phyloP scores from a whole-genome alignment of 2,113 vertebrate species.

The Ploceus nigricollis region DNA sequence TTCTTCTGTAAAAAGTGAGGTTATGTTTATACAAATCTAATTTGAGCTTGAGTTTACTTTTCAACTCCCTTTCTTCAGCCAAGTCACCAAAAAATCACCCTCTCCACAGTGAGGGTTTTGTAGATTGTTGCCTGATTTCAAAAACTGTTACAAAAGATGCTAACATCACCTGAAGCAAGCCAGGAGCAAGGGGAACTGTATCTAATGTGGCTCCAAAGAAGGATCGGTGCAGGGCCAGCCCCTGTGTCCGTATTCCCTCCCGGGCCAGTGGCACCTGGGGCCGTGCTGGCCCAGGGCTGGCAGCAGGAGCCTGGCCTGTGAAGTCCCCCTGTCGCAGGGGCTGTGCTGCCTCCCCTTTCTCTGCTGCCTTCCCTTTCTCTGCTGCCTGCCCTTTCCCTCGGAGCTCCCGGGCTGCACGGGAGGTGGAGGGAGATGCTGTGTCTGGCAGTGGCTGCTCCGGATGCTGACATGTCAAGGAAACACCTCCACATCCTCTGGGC shows the following conservation, averaged over 20 bases:
- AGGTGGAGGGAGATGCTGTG: neutral
- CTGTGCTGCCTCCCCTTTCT: neutral
- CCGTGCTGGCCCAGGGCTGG: accelerated
- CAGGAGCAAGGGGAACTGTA: accelerated
- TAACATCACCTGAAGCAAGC: neutral
- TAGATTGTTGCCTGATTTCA: neutral
- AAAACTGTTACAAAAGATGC: accelerated
- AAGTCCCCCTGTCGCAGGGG: accelerated
- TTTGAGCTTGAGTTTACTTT: neutral
- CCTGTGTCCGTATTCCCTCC: accelerated
- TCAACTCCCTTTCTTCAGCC: neutral
- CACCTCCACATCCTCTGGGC: neutral
- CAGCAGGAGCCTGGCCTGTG: neutral
- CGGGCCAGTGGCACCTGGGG: accelerated
- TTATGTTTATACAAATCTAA: neutral
- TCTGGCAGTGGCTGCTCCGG: accelerated
- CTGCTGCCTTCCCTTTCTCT: neutral
- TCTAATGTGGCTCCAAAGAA: accelerated
- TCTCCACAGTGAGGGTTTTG: neutral
- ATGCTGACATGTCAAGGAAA: neutral
- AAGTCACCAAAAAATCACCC: neutral
- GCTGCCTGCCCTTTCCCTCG: neutral
- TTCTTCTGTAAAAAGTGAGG: neutral
- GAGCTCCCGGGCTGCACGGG: neutral
- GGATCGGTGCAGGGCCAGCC: accelerated